Evolutionary conservation across 2,888 invertebrate genomes (phyloP).

Genomic region (Ormyrus rosae): DNA sequence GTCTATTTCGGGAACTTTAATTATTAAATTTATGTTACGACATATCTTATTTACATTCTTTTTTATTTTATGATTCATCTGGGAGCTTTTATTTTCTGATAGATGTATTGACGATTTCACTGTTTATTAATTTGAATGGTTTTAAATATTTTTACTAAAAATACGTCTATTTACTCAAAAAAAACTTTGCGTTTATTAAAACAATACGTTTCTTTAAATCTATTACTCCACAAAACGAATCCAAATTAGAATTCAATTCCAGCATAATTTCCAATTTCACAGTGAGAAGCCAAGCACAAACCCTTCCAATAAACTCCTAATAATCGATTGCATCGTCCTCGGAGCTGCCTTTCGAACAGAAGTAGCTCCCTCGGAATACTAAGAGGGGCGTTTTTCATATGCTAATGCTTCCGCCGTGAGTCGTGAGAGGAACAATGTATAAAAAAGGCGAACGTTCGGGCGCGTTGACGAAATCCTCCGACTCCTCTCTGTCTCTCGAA

Average conservation of each 20-base stretch:
- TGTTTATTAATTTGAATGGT: too few species aligned
- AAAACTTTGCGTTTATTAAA: neutral
- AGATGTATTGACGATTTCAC: too few species aligned
- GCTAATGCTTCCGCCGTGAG: conserved; percentile 49
- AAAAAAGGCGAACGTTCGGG: conserved; percentile 6
- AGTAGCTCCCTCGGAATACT: neutral
- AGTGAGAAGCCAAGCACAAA: too few species aligned
- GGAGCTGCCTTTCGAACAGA: neutral
- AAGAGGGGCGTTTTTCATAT: conserved; percentile 47
- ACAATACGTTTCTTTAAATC: neutral
- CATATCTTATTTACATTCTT: too few species aligned
- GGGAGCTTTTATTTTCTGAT: too few species aligned
- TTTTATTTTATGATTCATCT: too few species aligned
- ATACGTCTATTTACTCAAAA: too few species aligned
- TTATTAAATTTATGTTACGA: too few species aligned
- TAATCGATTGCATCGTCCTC: conserved; percentile 1
- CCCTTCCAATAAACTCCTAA: too few species aligned
- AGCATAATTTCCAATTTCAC: neutral
- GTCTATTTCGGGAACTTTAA: too few species aligned
- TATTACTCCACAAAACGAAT: neutral
- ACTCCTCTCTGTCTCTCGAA: conserved; percentile 21
- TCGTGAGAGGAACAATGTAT: conserved; percentile 5
- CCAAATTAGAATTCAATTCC: neutral
- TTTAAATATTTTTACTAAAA: too few species aligned
- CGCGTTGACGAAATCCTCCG: conserved; percentile 8